Percentiles rank a stretch among this genome's conserved stretches.
Evolutionary conservation across 1,140 invertebrate species (phyloP).

Genomic region (Cyclargus thomasi): DNA sequence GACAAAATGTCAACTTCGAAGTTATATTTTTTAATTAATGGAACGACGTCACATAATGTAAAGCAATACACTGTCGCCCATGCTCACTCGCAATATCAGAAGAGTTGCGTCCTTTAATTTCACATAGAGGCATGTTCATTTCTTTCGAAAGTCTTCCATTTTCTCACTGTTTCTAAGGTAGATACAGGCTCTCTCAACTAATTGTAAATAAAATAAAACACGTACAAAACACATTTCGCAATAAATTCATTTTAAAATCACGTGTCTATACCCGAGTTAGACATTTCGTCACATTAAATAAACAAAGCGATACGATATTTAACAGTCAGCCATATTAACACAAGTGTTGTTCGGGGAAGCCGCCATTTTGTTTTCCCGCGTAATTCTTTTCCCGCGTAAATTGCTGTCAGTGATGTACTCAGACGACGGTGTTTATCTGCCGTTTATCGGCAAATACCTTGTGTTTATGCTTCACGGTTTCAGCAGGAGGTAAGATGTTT

Average conservation of each 20-base stretch:
- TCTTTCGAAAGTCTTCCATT: neutral
- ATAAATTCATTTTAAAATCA: conserved; percentile 3
- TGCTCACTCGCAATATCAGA: no score
- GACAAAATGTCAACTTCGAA: no score
- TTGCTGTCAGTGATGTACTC: neutral
- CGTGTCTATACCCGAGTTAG: neutral
- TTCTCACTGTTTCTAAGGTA: neutral
- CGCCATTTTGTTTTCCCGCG: conserved; percentile 10
- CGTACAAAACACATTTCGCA: neutral
- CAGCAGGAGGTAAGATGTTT: conserved; percentile 28
- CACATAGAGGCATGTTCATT: no score
- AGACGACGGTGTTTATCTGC: conserved; percentile 24
- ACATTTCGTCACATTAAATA: conserved; percentile 24
- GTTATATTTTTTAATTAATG: no score
- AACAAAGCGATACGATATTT: conserved; percentile 27
- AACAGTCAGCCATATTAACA: conserved; percentile 30
- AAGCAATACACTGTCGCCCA: no score
- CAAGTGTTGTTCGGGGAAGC: conserved; percentile 27
- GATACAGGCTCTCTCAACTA: neutral
- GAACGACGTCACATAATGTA: no score
- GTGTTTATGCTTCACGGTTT: conserved; percentile 34
- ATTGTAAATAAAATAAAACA: neutral
- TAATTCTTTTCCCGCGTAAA: neutral
- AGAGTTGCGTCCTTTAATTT: no score
- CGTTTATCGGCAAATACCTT: conserved; percentile 34